phyloP scores from a whole-genome alignment of 2,113 vertebrate species.

The Microcebus ravelobensis region DNA sequence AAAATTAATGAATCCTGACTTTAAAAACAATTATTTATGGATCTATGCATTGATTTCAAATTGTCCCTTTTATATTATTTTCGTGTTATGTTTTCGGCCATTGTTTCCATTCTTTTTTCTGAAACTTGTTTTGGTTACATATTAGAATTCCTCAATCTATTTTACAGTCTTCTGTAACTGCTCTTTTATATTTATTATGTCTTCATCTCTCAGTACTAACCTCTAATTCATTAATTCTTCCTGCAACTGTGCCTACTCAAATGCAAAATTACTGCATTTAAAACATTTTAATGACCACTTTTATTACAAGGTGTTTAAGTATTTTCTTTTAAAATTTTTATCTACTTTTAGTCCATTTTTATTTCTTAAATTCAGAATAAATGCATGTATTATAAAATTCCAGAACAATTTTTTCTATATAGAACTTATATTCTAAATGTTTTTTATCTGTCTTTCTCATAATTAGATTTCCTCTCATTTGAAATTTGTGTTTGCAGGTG shows the following conservation, averaged over 20 bases:
- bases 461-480: background rate
- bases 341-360: background rate
- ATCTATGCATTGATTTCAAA: background rate
- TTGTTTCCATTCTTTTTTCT: background rate
- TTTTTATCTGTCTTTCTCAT: background rate
- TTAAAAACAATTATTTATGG: background rate
- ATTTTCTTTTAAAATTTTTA: background rate
- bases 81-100: background rate
- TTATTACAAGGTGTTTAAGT: background rate
- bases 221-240: slow-evolving; percentile 13
- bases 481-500: background rate
- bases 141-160: background rate
- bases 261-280: background rate
- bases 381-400: background rate
- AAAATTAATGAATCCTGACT: background rate
- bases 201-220: background rate
- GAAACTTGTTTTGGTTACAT: background rate
- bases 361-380: background rate
- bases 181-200: background rate
- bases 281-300: background rate
- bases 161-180: background rate
- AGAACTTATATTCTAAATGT: background rate
- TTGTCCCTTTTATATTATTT: background rate
- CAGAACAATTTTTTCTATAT: background rate
- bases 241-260: background rate